Evolutionary conservation across 2,888 invertebrate species (phyloP), one percentile per base, ranked within the genome.

Genomic region (Spicauda simplicius): DNA sequence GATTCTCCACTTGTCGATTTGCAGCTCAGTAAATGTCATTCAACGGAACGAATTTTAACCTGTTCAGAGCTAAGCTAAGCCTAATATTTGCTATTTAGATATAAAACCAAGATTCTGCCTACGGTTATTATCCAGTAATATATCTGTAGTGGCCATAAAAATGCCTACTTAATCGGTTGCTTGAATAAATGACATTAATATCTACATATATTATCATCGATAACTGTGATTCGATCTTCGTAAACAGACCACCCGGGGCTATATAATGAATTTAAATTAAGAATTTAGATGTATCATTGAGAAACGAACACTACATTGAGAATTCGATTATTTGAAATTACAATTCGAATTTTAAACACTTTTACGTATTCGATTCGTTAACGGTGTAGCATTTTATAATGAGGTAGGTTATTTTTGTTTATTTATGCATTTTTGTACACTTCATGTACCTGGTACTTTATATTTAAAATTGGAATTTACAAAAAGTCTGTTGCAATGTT

Each of bases 201-300:
- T 52, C 19, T 54, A 50, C 30, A 60, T 60, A 45, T 54, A 55
- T 62, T 33, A 52, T 18, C 37, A 52, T 53, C 20, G 33, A 33
- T 52, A 60, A 52, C 60, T 52, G 52, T 52, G 52, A 61, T 61
- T 33, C 37, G 33, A 16, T 48, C 14, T 61, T 61, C 33, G 37
- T 61, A 61, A 61, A 41, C 61, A 61, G 53, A 61, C 61, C 61
- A 61, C 61, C 61, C 25, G 65, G n/a, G 45, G 41, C 7, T 6
- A 59, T n/a, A n/a, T 45, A 56, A 55, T 55, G 55, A 54, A 60
- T 66, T 54, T 48, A 54, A 59, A 54, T 66, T 45, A 56, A 59
- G 41, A 59, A 59, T 59, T 41, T 59, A 18, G 30, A 65, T 58
- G 53, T 61, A 48, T 18, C 33, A 48, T 50, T 18, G 14, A 14